phyloP scores from a whole-genome alignment of 2,113 vertebrate genomes.

The Alectura lathami region DNA sequence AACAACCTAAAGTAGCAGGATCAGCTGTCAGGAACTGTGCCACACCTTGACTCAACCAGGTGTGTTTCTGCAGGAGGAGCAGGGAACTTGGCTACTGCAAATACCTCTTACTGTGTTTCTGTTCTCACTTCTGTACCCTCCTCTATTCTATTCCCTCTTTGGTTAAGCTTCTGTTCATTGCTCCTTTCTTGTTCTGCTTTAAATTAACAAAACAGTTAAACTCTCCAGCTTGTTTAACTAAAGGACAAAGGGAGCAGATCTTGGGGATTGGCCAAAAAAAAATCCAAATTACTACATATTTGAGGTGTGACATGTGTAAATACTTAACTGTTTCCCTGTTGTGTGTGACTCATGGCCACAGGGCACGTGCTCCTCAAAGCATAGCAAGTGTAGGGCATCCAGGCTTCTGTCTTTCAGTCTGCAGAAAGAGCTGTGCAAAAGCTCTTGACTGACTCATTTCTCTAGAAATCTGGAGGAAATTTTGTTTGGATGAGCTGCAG shows the following conservation, averaged over 20 bases:
- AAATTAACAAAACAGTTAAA: background rate
- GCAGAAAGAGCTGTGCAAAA: background rate
- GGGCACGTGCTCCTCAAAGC: background rate
- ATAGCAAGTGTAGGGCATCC: background rate
- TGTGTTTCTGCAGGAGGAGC: background rate
- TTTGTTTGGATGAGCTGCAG: background rate
- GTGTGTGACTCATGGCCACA: background rate
- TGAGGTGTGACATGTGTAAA: conserved; percentile 18
- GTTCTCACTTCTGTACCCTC: background rate
- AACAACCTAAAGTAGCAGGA: background rate
- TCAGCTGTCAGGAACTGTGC: background rate
- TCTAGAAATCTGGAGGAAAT: background rate
- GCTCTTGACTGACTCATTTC: background rate
- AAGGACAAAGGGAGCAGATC: conserved; percentile 15
- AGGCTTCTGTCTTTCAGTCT: background rate
- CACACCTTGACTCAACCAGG: background rate
- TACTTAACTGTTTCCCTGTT: conserved; percentile 12
- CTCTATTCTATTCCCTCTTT: background rate
- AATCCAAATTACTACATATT: background rate
- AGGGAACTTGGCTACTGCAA: background rate
- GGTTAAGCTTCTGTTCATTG: background rate
- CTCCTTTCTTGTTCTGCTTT: background rate
- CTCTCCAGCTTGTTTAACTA: background rate
- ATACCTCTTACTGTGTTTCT: background rate
- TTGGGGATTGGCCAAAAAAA: background rate